A percentile compares a stretch with the other conserved stretches of the same genome.
phyloP scores from a whole-genome alignment of 2,113 vertebrate species.

The Pontoporia blainvillei region DNA sequence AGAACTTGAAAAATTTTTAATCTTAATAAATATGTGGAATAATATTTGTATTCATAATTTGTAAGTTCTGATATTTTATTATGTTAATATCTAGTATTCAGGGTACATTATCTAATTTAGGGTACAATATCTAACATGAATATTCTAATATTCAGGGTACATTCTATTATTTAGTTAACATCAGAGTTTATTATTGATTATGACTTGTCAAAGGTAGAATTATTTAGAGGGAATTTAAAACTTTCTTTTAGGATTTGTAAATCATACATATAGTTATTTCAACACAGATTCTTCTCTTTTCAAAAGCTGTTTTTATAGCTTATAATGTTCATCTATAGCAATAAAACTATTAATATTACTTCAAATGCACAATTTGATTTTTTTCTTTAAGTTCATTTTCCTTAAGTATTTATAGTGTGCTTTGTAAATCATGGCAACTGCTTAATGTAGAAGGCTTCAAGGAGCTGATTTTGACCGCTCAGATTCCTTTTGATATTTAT shows the following conservation, averaged over 20 bases:
- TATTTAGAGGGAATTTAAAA: constrained; percentile 34
- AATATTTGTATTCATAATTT: neutral
- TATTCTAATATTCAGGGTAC: neutral
- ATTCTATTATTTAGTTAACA: neutral
- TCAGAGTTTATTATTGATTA: neutral
- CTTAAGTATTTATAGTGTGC: neutral
- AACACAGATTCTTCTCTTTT: neutral
- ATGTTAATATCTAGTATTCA: neutral
- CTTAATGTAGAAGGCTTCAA: neutral
- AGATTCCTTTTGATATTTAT: constrained; percentile 22
- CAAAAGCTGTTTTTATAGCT: neutral
- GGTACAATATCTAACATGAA: no score
- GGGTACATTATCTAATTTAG: neutral
- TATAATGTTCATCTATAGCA: neutral
- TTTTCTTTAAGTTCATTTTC: neutral
- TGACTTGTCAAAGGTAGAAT: neutral
- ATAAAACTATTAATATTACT: neutral
- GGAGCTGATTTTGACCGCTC: neutral
- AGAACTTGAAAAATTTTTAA: neutral
- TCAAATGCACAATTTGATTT: neutral
- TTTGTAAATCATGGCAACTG: neutral
- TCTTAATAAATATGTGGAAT: neutral
- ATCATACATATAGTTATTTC: neutral
- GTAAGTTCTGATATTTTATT: neutral
- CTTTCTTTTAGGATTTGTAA: neutral